Conservation (phyloP, 2,113 vertebrate genomes). For the Chaetorhynchus papuensis region DNA sequence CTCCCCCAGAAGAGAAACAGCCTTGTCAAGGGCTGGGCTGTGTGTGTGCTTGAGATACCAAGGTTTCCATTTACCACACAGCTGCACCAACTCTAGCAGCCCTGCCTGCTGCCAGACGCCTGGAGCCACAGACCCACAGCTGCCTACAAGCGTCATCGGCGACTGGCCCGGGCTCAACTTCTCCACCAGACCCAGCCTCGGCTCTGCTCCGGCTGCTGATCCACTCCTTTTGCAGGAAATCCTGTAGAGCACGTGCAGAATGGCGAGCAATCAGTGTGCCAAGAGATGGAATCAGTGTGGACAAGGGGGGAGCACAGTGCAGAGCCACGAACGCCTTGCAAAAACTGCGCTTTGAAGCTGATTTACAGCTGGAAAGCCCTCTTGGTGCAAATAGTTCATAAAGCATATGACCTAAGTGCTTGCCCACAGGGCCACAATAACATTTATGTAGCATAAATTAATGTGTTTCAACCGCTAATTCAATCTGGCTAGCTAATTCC, state of each 20-base stretch:
- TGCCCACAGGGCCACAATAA: conserved; percentile 76
- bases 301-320: fast-evolving
- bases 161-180: neutral
- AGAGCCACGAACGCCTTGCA: neutral
- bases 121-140: neutral
- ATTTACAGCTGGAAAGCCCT: conserved; percentile 60
- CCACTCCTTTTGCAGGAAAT: conserved; percentile 23
- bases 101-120: neutral
- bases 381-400: conserved; percentile 68
- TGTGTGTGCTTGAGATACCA: conserved; percentile 4
- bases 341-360: neutral
- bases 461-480: conserved; percentile 73
- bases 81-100: conserved; percentile 30
- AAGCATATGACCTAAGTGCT: conserved; percentile 70
- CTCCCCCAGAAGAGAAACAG: conserved; percentile 63
- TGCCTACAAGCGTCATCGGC: conserved; percentile 26
- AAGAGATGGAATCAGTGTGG: neutral
- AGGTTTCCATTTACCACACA: conserved; percentile 58
- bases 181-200: neutral
- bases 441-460: conserved; percentile 80
- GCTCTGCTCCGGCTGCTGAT: conserved; percentile 5
- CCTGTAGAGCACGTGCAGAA: neutral
- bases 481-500: conserved; percentile 70
- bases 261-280: neutral
- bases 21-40: conserved; percentile 43